Percentiles rank a stretch among this genome's conserved stretches.
Conservation (phyloP, 2,113 vertebrate genomes). For the Sclerurus mexicanus region DNA sequence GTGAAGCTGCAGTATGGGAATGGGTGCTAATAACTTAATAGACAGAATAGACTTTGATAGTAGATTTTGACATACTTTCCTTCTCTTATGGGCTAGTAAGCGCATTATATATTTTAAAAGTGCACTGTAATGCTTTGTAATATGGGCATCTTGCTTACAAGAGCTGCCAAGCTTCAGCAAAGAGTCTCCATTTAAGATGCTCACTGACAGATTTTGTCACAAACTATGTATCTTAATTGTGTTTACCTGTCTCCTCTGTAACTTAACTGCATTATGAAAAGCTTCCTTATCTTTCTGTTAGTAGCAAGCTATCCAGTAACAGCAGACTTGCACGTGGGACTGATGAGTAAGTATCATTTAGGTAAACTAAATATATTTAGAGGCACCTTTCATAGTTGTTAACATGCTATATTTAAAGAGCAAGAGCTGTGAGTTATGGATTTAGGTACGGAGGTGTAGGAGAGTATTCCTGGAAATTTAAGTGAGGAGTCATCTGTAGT, state of each 20-base stretch:
- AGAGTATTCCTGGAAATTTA: background rate
- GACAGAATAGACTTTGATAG: background rate
- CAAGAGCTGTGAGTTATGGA: background rate
- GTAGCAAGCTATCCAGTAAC: background rate
- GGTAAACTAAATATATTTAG: slow-evolving; percentile 18
- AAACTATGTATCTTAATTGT: background rate
- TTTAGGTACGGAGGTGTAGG: background rate
- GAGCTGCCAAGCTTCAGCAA: background rate
- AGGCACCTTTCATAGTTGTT: slow-evolving; percentile 2
- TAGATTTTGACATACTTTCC: background rate
- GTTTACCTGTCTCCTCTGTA: background rate
- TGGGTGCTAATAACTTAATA: background rate
- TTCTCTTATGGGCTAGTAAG: background rate
- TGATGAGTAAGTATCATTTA: background rate
- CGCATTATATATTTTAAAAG: background rate
- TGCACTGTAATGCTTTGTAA: background rate
- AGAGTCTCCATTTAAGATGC: background rate
- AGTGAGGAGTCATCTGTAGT: background rate
- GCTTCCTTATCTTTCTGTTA: background rate
- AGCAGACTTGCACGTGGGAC: background rate
- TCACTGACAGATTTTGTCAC: background rate
- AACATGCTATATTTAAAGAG: background rate
- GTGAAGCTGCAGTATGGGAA: background rate
- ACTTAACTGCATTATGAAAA: background rate
- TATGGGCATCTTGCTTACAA: background rate